phyloP scores from a whole-genome alignment of 2,113 vertebrate genomes.

The Syngnathus typhle region DNA sequence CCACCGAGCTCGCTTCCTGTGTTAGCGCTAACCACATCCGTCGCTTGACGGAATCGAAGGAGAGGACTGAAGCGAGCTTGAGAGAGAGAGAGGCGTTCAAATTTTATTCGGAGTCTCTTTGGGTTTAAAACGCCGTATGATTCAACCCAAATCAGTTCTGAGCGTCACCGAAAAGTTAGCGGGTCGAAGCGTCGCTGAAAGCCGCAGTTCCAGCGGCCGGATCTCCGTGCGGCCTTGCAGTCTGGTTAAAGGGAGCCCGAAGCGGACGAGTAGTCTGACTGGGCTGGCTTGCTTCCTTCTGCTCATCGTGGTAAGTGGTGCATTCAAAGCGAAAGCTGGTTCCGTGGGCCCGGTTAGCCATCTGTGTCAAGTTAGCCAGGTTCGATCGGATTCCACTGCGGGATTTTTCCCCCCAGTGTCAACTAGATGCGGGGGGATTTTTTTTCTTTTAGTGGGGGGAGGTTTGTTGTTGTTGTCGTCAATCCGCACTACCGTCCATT shows the following conservation, averaged over 20 bases:
- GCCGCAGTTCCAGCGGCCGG: background rate
- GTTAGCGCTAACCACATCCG: conserved; percentile 1
- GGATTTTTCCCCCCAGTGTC: background rate
- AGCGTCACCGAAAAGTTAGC: background rate
- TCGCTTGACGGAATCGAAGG: conserved; percentile 28
- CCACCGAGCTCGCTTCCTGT: background rate
- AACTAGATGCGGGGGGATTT: background rate
- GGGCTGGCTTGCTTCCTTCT: conserved; percentile 13
- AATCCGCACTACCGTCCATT: background rate
- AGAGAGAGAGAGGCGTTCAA: conserved; percentile 23
- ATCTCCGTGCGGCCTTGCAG: conserved; percentile 17
- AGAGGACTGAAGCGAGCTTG: conserved; percentile 9
- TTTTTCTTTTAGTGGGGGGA: background rate
- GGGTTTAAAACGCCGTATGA: conserved; percentile 5
- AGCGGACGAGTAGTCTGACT: conserved; percentile 9
- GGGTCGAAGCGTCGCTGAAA: background rate
- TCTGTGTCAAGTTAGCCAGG: conserved; percentile 12
- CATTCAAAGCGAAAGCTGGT: background rate
- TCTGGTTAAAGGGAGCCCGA: conserved; percentile 5
- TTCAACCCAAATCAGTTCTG: conserved; percentile 2
- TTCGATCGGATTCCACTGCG: background rate
- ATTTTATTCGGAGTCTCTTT: conserved; percentile 14
- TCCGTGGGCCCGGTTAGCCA: conserved; percentile 7
- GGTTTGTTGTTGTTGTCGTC: conserved; percentile 2
- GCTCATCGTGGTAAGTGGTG: conserved; percentile 39